Base-by-base conservation (phyloP, 1,140 invertebrate genomes). In the Brachionus asplanchnoidis region DNA sequence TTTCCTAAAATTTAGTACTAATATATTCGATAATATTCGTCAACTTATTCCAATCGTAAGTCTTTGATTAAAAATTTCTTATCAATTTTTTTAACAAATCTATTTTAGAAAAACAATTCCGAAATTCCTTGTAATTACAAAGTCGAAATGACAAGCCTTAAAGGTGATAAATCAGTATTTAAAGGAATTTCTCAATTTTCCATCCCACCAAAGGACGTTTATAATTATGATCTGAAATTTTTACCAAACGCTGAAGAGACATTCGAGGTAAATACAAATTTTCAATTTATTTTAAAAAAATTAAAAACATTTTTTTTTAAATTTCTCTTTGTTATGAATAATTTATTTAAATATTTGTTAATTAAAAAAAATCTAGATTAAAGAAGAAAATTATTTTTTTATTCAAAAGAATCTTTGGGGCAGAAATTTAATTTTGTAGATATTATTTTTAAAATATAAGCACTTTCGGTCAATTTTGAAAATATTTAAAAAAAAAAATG, bases 41-140 rank as follows among this genome's bases (percentile, higher is more conserved):
- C 89, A 90, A 86, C 85, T 88, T 36, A 89, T 90, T 68, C 89
- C 89, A 7, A 87, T 90, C 84, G 89, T 90, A 88, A 87, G 3
- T 60, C 20, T 23, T 26, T 20, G 3, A 60, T 60, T 20, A 1
- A 60, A 86, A 26, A 28, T 53, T 12, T 66, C 20, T 9, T 9
- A 44, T 60, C 20, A 12, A 7, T n/a, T n/a, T 7, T 84, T 40
- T 75, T 46, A 53, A 12, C 78, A 6, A n/a, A 46, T 26, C 17
- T 42, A 53, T 26, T 84, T 23, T 70, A 84, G 82, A 68, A 50
- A 46, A 84, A 84, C 23, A 68, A 68, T 44, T 68, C 82, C 11
- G 82, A 84, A 26, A 60, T 26, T 11, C 8, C 60, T 36, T 84
- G 82, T 23, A 68, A 84, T 73, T 82, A 82, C 53, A 23, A 46